Evolutionary conservation across 2,113 vertebrate genomes (phyloP).

Genomic region (Paradoxurus hermaphroditus): DNA sequence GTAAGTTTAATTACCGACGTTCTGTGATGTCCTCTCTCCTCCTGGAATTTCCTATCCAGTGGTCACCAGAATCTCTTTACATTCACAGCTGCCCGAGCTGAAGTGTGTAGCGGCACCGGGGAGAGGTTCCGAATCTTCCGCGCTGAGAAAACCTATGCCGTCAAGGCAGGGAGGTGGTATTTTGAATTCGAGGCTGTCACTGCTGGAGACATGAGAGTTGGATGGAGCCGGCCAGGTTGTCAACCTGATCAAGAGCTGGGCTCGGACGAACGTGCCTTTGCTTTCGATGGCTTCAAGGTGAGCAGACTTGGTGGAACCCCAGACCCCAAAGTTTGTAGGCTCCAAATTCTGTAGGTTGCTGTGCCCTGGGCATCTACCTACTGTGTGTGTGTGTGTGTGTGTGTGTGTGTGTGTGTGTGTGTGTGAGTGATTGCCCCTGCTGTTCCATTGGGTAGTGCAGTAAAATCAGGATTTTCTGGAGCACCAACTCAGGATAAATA

Average conservation of each 20-base stretch:
- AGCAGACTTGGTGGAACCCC: not conserved
- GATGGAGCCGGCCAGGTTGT: constrained; percentile 94
- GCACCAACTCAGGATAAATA: not conserved
- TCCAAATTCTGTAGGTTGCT: not conserved
- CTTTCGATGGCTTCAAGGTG: constrained; percentile 97
- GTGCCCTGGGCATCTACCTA: accelerated
- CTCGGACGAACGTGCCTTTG: constrained; percentile 94
- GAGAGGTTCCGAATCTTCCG: constrained; percentile 96
- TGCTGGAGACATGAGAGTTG: constrained; percentile 94
- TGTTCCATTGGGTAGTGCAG: not conserved
- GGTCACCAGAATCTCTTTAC: constrained; percentile 11
- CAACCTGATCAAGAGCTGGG: constrained; percentile 94
- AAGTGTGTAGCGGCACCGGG: constrained; percentile 83
- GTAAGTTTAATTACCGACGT: not conserved
- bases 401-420: no score
- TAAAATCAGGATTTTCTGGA: not conserved
- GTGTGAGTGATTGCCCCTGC: not conserved
- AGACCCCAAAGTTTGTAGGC: no score
- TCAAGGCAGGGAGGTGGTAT: constrained; percentile 94
- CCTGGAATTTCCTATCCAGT: not conserved
- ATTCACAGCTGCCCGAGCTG: constrained; percentile 84
- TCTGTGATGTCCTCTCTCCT: not conserved
- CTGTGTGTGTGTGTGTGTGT: not conserved
- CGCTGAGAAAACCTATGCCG: constrained; percentile 94
- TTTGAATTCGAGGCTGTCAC: constrained; percentile 95